A percentile compares a stretch with the other conserved stretches of the same genome.
phyloP scores from a whole-genome alignment of 1,140 invertebrate species.

The Vanessa atalanta region DNA sequence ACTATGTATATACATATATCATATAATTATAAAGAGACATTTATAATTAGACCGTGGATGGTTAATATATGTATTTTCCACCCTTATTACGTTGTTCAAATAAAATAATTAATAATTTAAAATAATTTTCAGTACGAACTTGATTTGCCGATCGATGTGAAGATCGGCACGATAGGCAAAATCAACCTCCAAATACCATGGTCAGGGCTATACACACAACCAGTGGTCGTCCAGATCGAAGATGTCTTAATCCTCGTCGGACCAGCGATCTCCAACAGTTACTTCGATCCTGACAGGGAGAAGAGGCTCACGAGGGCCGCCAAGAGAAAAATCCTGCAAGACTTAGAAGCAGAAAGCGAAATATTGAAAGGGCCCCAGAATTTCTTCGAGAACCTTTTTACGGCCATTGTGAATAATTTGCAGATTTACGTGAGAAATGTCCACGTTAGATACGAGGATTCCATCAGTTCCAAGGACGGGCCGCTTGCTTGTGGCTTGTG shows the following conservation, averaged over 20 bases:
- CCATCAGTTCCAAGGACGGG: slow-evolving; percentile 83
- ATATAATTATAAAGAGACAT: no score
- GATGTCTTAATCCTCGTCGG: slow-evolving; percentile 89
- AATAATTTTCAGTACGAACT: slow-evolving; percentile 86
- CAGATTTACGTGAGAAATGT: slow-evolving; percentile 90
- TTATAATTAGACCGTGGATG: no score
- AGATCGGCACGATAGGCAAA: slow-evolving; percentile 88
- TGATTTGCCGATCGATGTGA: slow-evolving; percentile 90
- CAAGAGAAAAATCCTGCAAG: slow-evolving; percentile 83
- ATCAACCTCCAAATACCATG: slow-evolving; percentile 90
- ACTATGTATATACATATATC: no score
- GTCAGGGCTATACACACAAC: slow-evolving; percentile 86
- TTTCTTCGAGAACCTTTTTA: slow-evolving; percentile 87
- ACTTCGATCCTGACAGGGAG: slow-evolving; percentile 88
- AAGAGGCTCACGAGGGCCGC: slow-evolving; percentile 86
- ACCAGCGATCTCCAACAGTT: slow-evolving; percentile 85
- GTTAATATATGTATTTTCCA: no score
- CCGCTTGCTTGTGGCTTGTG: slow-evolving; percentile 89
- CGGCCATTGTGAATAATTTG: slow-evolving; percentile 89
- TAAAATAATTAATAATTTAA: no score
- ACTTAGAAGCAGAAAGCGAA: slow-evolving; percentile 79
- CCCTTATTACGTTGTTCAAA: no score
- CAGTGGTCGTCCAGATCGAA: slow-evolving; percentile 86
- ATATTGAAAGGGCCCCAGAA: slow-evolving; percentile 79
- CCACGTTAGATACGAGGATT: slow-evolving; percentile 92